Evolutionary conservation across 2,113 vertebrate genomes (phyloP).

Genomic region (Ptyas mucosa): DNA sequence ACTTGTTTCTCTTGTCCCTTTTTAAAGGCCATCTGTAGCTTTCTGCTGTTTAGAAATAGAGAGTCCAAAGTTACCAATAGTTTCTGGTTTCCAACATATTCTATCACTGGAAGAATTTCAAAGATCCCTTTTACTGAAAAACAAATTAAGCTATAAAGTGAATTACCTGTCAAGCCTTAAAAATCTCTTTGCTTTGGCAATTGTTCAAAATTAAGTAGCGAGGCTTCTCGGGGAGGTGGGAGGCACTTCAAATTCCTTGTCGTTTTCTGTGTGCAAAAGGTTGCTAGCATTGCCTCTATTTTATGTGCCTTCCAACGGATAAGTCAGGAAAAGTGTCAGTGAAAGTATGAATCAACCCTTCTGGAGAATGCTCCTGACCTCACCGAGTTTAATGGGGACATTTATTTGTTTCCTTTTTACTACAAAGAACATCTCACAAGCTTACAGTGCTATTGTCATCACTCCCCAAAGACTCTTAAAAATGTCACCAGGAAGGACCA

Average conservation of each 20-base stretch:
- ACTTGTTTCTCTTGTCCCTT: background rate
- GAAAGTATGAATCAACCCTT: constrained; percentile 60
- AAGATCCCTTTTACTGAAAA: background rate
- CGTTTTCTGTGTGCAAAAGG: constrained; percentile 36
- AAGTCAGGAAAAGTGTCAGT: constrained; percentile 40
- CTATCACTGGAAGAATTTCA: background rate
- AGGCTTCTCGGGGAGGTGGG: background rate
- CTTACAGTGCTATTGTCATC: constrained; percentile 58
- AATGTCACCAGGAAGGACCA: constrained; percentile 49
- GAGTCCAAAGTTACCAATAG: constrained; percentile 40
- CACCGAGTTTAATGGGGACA: constrained; percentile 66
- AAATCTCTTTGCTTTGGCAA: background rate
- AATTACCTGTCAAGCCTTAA: background rate
- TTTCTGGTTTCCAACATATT: background rate
- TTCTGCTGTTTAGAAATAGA: background rate
- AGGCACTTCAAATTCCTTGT: constrained; percentile 4
- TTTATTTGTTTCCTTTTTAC: constrained; percentile 71
- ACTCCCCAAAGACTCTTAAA: constrained; percentile 66
- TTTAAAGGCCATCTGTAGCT: background rate
- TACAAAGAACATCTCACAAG: constrained; percentile 65
- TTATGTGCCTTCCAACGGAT: constrained; percentile 55
- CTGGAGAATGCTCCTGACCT: constrained; percentile 64
- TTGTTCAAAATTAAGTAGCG: background rate
- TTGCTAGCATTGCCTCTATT: constrained; percentile 49
- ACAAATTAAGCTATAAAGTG: background rate